Evolutionary conservation across 2,888 invertebrate genomes (phyloP).

Genomic region (Petrolisthes cinctipes): DNA sequence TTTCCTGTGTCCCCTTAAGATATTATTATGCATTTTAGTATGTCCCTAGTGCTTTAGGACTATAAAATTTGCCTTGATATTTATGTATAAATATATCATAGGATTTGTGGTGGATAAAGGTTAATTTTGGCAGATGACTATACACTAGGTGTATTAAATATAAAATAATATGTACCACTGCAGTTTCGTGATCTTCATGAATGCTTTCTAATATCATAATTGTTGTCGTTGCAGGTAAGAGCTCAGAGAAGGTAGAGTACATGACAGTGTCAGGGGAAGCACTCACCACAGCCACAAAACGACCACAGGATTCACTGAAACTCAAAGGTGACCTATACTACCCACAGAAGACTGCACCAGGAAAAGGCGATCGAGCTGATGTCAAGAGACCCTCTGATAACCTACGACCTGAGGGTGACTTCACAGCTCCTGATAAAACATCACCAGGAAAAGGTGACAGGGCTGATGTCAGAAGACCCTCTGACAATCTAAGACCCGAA

Average conservation of each 20-base stretch:
- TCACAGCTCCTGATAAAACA: slow-evolving; percentile 68
- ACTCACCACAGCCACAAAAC: slow-evolving; percentile 12
- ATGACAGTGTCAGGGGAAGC: slow-evolving; percentile 52
- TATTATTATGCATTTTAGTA: too few relatives aligned
- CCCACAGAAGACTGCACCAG: slow-evolving; percentile 40
- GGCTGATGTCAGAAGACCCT: slow-evolving; percentile 45
- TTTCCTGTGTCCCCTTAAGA: background rate
- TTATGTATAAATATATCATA: too few relatives aligned
- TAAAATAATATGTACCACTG: too few relatives aligned
- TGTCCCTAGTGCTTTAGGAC: too few relatives aligned
- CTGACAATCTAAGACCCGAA: slow-evolving; percentile 64
- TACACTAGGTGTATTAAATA: too few relatives aligned
- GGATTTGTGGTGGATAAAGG: too few relatives aligned
- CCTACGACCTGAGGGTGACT: slow-evolving; percentile 66
- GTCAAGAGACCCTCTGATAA: slow-evolving; percentile 46
- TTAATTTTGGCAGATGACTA: too few relatives aligned
- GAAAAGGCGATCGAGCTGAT: slow-evolving; percentile 55
- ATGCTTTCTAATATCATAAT: background rate
- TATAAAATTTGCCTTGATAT: too few relatives aligned
- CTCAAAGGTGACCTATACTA: slow-evolving; percentile 73
- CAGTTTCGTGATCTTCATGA: too few relatives aligned
- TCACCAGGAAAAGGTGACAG: slow-evolving; percentile 61
- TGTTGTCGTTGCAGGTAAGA: slow-evolving; percentile 37
- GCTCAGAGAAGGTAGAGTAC: slow-evolving; percentile 40
- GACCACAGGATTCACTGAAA: slow-evolving; percentile 53